These are phyloP conservation scores for Lutraria lutraria DNA, from an alignment of 2,888 invertebrate species.

Conservation along the genomic window DNA sequence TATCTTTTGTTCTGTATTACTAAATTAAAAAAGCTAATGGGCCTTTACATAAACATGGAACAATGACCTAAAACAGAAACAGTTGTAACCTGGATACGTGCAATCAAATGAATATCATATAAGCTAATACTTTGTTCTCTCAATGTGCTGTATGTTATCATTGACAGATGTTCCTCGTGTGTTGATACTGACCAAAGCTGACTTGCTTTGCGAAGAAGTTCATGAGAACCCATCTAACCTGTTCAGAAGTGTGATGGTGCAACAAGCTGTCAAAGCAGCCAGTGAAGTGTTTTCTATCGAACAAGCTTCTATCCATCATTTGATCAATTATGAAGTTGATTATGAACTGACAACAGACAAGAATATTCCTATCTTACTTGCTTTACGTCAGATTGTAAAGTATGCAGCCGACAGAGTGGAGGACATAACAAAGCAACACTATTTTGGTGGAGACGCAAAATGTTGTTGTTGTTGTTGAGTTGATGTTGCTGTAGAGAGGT, in stretches of 20 bases:
- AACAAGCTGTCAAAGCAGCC: conserved; percentile 23
- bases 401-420: conserved; percentile 16
- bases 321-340: conserved; percentile 32
- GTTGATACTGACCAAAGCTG: conserved; percentile 27
- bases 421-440: no score
- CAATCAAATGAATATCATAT: not conserved
- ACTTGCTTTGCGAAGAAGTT: conserved; percentile 13
- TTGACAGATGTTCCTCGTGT: conserved; percentile 32
- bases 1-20: no score
- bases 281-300: conserved; percentile 12
- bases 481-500: no score
- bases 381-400: conserved; percentile 21
- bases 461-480: no score
- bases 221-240: not conserved
- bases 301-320: conserved; percentile 10
- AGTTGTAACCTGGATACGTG: not conserved
- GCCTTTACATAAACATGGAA: not conserved
- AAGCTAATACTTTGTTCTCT: no score
- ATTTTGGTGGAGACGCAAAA: no score
- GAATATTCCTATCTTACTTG: conserved; percentile 27
- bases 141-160: not conserved
- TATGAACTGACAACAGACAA: not conserved
- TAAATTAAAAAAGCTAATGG: no score
- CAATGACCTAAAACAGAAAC: not conserved
- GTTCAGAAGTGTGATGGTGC: conserved; percentile 18